These are phyloP conservation scores for Lasiurus cinereus DNA, from an alignment of 2,113 vertebrate species.

Conservation along the genomic window DNA sequence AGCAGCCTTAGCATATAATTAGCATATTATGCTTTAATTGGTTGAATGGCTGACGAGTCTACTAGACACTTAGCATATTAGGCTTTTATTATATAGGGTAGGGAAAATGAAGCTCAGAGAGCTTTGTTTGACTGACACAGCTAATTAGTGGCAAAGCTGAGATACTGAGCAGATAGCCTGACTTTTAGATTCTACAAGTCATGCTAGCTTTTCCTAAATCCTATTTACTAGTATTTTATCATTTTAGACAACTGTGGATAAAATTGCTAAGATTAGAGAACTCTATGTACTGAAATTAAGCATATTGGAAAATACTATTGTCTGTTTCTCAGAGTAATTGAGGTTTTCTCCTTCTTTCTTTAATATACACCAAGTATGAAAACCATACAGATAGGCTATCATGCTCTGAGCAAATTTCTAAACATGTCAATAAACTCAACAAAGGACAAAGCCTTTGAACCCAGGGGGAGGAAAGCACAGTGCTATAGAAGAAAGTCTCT, in stretches of 20 bases:
- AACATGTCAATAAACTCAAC: neutral
- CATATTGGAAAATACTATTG: neutral
- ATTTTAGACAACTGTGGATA: neutral
- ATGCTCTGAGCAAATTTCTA: neutral
- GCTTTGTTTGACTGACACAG: neutral
- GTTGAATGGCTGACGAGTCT: no score
- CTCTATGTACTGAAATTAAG: neutral
- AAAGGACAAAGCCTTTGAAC: neutral
- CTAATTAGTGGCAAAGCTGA: neutral
- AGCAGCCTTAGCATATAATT: no score
- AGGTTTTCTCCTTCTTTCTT: neutral
- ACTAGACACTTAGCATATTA: no score
- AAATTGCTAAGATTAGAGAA: neutral
- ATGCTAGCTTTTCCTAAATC: neutral
- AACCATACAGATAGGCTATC: neutral
- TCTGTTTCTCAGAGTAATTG: neutral
- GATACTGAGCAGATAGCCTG: neutral
- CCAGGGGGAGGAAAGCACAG: neutral
- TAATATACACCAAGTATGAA: neutral
- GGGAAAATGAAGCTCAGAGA: conserved; percentile 5
- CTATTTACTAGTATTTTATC: neutral
- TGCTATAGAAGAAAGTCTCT: fast-evolving
- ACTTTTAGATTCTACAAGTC: neutral
- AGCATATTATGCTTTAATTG: no score
- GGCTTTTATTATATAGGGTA: neutral